Percentiles rank a stretch among this genome's conserved stretches.
These are phyloP conservation scores for Enchytraeus crypticus DNA, from an alignment of 2,888 invertebrate species.

Conservation along the genomic window DNA sequence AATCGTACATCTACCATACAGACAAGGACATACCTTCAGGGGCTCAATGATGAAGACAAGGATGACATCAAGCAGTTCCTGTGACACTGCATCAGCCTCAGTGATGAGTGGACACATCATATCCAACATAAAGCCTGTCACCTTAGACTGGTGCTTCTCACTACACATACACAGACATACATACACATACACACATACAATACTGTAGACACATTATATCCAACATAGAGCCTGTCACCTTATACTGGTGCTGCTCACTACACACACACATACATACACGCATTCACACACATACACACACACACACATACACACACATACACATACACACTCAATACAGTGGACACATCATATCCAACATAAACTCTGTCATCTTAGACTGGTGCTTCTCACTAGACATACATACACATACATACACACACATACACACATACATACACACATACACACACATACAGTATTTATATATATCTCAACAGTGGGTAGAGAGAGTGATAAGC, in stretches of 20 bases:
- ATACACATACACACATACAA: not conserved
- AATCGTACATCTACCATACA: no score
- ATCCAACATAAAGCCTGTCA: slow-evolving; percentile 92
- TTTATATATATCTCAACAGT: no score
- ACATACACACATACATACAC: no score
- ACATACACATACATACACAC: no score
- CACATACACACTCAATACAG: no score
- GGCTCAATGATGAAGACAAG: slow-evolving; percentile 90
- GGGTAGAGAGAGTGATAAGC: no score
- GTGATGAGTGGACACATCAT: slow-evolving; percentile 86
- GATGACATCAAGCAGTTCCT: slow-evolving; percentile 85
- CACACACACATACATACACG: slow-evolving; percentile 15
- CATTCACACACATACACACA: not conserved
- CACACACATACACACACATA: no score
- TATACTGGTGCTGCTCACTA: slow-evolving; percentile 87
- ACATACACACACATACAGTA: no score
- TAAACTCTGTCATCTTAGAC: slow-evolving; percentile 87
- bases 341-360: slow-evolving; percentile 88
- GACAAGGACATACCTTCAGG: slow-evolving; percentile 49
- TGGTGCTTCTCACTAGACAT: slow-evolving; percentile 96
- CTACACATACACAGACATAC: slow-evolving; percentile 50
- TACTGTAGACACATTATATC: slow-evolving; percentile 76
- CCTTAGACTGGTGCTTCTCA: slow-evolving; percentile 89
- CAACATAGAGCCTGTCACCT: slow-evolving; percentile 92
- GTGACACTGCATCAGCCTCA: slow-evolving; percentile 88